Conservation (phyloP, 1,140 invertebrate genomes). For the Drosophila fuyamai region DNA sequence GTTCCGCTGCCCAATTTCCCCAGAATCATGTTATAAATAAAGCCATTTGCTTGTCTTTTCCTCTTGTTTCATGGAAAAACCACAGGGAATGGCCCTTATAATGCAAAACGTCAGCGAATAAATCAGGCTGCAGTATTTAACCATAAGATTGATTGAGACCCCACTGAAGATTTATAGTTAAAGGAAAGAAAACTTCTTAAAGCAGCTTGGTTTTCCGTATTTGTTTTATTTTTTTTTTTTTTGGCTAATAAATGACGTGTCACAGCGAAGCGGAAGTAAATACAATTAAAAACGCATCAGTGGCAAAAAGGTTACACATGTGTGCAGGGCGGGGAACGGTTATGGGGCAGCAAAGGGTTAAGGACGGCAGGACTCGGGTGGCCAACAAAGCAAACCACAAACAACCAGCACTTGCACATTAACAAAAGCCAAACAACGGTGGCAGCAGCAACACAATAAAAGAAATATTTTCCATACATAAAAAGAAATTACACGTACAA, state of each 20-base stretch:
- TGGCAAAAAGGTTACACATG: conserved; percentile 41
- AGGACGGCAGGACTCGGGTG: background rate
- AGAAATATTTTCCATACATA: conserved; percentile 17
- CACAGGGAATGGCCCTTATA: background rate
- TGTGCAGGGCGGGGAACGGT: background rate
- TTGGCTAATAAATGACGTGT: conserved; percentile 75
- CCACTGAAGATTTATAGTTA: background rate
- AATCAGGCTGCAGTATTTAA: conserved; percentile 25
- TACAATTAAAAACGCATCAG: conserved; percentile 82
- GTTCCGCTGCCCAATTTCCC: background rate
- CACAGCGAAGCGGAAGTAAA: conserved; percentile 75
- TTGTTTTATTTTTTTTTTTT: conserved; percentile 5
- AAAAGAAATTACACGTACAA: conserved; percentile 34
- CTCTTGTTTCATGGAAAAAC: background rate
- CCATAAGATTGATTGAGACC: conserved; percentile 6
- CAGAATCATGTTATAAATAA: conserved; percentile 12
- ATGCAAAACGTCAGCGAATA: conserved; percentile 29
- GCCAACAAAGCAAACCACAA: conserved; percentile 35
- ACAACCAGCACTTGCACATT: conserved; percentile 25
- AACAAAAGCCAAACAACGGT: conserved; percentile 31
- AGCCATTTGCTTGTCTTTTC: background rate
- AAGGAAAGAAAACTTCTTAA: background rate
- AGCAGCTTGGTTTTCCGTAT: background rate
- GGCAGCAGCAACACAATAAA: conserved; percentile 22
- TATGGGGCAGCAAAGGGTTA: background rate